phyloP scores from a whole-genome alignment of 2,888 invertebrate species.

The Phania funesta region DNA sequence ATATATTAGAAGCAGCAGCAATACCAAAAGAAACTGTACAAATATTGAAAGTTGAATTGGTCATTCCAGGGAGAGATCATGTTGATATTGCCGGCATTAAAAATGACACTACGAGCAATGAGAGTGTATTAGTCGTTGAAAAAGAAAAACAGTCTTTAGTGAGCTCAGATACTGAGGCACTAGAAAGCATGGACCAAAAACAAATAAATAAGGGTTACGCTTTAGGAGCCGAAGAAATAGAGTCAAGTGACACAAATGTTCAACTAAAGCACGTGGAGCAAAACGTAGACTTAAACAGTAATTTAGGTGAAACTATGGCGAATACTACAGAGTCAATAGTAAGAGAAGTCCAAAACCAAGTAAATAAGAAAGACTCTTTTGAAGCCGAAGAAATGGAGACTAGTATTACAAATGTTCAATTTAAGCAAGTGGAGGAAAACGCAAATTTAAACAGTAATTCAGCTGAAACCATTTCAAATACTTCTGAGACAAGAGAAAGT shows the following conservation, averaged over 20 bases:
- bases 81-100: neutral
- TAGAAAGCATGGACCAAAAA: neutral
- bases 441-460: neutral
- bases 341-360: neutral
- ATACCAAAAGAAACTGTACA: conserved; percentile 11
- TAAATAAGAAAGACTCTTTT: neutral
- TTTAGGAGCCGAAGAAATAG: neutral
- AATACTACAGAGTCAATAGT: neutral
- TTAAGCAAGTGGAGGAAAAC: neutral
- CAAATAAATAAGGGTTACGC: neutral
- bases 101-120: neutral
- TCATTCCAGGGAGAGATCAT: neutral
- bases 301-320: neutral
- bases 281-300: neutral
- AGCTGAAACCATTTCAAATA: neutral
- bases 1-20: neutral
- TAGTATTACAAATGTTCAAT: neutral
- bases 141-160: neutral
- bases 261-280: neutral
- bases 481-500: neutral
- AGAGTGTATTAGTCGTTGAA: neutral
- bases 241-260: neutral
- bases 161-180: neutral
- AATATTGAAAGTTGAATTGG: conserved; percentile 39
- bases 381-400: neutral